A percentile compares a stretch with the other conserved stretches of the same genome.
These are phyloP conservation scores for Gila robusta DNA, from an alignment of 2,797 vertebrate species.

Conservation along the genomic window DNA sequence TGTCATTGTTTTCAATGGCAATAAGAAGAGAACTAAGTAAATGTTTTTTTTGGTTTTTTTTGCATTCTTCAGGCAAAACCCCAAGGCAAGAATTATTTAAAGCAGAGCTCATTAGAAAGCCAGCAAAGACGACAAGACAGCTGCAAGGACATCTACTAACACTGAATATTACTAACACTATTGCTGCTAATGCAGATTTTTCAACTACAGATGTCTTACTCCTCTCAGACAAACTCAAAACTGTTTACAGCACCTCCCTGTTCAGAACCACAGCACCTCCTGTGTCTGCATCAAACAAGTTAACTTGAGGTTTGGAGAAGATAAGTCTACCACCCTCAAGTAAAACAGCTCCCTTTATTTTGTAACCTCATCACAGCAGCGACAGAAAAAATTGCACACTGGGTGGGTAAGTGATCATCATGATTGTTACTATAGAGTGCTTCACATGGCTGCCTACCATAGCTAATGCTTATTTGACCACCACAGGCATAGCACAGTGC, in stretches of 20 bases:
- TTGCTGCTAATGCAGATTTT: background rate
- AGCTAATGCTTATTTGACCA: conserved; percentile 34
- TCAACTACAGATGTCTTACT: conserved; percentile 3
- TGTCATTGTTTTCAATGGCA: background rate
- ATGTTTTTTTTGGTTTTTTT: conserved; percentile 5
- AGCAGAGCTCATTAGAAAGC: background rate
- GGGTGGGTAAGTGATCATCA: conserved; percentile 6
- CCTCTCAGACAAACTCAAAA: conserved; percentile 12
- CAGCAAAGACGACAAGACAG: background rate
- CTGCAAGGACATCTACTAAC: background rate
- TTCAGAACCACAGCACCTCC: too few relatives aligned
- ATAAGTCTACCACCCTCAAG: conserved; percentile 4
- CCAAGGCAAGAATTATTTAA: conserved; percentile 31
- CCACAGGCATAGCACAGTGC: conserved; percentile 21
- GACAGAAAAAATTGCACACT: background rate
- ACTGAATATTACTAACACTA: background rate
- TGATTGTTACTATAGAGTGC: conserved; percentile 17
- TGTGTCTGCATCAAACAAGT: conserved; percentile 37
- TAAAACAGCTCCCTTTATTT: conserved; percentile 12
- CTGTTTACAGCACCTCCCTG: background rate
- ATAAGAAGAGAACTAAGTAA: background rate
- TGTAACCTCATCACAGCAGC: conserved; percentile 2
- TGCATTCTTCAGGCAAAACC: conserved; percentile 17
- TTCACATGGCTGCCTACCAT: conserved; percentile 27
- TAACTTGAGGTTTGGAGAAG: conserved; percentile 2